Base-by-base conservation (phyloP, 2,797 vertebrate genomes). In the Coregonus suidteri region DNA sequence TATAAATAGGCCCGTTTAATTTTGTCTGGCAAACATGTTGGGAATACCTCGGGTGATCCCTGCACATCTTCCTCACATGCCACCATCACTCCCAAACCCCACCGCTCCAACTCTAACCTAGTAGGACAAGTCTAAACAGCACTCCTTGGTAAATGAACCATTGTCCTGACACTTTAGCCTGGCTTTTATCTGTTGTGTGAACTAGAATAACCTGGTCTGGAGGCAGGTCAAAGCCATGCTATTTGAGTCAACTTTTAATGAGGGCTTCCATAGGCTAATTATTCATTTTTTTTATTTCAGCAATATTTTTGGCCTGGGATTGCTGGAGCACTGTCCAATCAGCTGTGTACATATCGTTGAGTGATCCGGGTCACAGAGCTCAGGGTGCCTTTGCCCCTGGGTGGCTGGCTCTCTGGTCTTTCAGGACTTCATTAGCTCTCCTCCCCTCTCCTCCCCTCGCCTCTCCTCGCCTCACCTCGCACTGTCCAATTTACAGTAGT, bases 191-290 rank as follows among this genome's bases (percentile, higher is more conserved):
- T 68, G 30, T 16, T 35, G 66, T 4, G 30, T 5, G 66, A 68
- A 34, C 66, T 68, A 37, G 6, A 35, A 35, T 34, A 16, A 30
- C 20, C 11, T 13, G 41, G 41, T 7, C 41, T 30, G 70, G 18
- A 52, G 47, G 41, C 70, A 52, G 70, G 53, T 53, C 70, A 71
- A 71, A 71, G 69, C n/a, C 14, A 37, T 11, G 3, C 9, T 25
- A 30, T 71, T 51, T 20, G 41, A 71, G 35, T 30, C 13, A 52
- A 16, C n/a, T 25, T 71, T 25, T 71, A 52, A 71, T 71, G 70
- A 71, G 70, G 70, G 70, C 70, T 71, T 52, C 51, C 41, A 52
- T 52, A 6, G 14, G 70, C 20, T 71, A 30, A 71, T 71, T 71
- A 53, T 25, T 51, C 9, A 64, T 18, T n/a, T 64, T 4, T 64